Evolutionary conservation across 2,888 invertebrate genomes (phyloP).

Genomic region (Microctonus brassicae): DNA sequence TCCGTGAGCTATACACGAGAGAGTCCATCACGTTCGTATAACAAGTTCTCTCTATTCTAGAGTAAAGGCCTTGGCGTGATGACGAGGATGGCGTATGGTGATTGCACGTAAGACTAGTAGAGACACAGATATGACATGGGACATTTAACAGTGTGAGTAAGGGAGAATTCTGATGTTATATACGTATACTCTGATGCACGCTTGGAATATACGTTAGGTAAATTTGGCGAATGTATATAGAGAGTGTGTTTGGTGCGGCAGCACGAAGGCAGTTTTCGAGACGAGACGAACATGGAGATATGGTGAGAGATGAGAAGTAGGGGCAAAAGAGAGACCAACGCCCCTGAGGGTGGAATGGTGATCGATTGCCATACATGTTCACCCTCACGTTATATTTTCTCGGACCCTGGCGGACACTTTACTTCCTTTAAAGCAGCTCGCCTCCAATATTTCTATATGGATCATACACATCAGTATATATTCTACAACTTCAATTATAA

Average conservation of each 20-base stretch:
- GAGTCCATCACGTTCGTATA: conserved; percentile 69
- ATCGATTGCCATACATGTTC: conserved; percentile 60
- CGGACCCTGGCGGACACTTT: conserved; percentile 47
- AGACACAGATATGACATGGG: conserved; percentile 45
- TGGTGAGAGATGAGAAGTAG: conserved; percentile 34
- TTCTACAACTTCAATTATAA: conserved; percentile 37
- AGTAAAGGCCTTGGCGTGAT: conserved; percentile 53
- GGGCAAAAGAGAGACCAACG: conserved; percentile 48
- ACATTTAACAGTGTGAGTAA: conserved; percentile 26
- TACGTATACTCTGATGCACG: conserved; percentile 52
- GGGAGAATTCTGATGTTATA: conserved; percentile 32
- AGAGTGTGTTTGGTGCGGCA: conserved; percentile 49
- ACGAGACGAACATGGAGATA: conserved; percentile 47
- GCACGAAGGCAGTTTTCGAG: conserved; percentile 40
- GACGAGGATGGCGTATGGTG: conserved; percentile 40
- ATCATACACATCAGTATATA: conserved; percentile 27
- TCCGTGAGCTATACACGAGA: conserved; percentile 58
- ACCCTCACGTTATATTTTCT: conserved; percentile 51
- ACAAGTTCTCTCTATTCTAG: conserved; percentile 59
- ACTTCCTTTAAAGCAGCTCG: conserved; percentile 38
- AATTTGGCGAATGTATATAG: conserved; percentile 51
- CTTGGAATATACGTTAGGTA: conserved; percentile 63
- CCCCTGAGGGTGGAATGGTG: conserved; percentile 58
- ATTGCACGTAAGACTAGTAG: conserved; percentile 56
- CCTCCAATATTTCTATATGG: conserved; percentile 20